Evolutionary conservation across 2,113 vertebrate species (phyloP).

Genomic region (Oreochromis spilurus): DNA sequence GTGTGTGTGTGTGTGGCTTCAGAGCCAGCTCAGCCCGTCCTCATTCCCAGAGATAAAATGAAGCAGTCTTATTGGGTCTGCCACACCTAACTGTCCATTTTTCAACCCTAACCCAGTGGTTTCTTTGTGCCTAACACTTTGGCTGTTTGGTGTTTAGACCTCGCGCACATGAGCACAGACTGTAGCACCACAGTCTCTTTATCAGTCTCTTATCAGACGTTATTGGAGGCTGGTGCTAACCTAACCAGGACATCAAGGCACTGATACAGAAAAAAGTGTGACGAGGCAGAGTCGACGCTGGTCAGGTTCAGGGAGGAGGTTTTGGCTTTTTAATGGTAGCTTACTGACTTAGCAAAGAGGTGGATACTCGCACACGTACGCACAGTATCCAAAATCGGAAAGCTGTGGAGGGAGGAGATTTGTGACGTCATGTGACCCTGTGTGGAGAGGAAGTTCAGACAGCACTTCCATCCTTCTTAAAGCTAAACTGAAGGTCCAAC

Average conservation of each 20-base stretch:
- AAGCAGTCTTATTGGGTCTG: not conserved
- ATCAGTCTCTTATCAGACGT: not conserved
- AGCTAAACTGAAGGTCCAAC: not conserved
- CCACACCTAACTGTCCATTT: not conserved
- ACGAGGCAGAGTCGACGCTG: not conserved
- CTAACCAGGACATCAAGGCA: not conserved
- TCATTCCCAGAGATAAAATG: not conserved
- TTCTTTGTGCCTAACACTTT: not conserved
- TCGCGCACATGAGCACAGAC: not conserved
- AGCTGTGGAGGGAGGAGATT: not conserved
- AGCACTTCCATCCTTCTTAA: not conserved
- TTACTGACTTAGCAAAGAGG: too few species aligned
- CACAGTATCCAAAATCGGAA: too few species aligned
- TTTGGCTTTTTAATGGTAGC: not conserved
- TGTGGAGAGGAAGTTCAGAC: not conserved
- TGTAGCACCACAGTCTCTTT: not conserved
- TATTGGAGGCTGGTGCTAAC: not conserved
- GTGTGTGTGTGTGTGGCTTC: not conserved
- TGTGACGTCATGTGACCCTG: not conserved
- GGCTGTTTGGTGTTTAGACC: not conserved
- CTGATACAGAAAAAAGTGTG: not conserved
- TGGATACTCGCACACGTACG: too few species aligned
- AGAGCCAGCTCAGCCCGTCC: not conserved
- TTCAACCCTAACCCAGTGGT: too few species aligned
- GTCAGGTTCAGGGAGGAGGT: not conserved